Evolutionary conservation across 2,113 vertebrate species (phyloP), one percentile per base, ranked within the genome.

Genomic region (Mugil cephalus): DNA sequence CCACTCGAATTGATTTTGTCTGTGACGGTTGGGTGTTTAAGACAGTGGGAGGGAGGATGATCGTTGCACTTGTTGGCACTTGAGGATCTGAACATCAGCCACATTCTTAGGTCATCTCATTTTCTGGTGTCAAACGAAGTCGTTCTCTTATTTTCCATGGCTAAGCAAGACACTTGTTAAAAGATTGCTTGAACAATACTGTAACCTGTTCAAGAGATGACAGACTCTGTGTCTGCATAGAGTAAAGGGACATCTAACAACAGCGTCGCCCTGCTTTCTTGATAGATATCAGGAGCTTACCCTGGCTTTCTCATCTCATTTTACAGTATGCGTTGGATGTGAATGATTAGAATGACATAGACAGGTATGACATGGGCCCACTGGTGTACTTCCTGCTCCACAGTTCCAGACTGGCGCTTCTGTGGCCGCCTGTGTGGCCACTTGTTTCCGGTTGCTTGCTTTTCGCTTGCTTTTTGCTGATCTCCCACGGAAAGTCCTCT

Each of bases 331-430:
- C 35, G 53, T 53, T 72, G 74, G 74, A 87, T 85, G 83, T 70
- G 77, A 87, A 86, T 89, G 86, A 87, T 91, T 90, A 95, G 84
- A 94, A 95, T 82, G 94, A 95, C 87, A 95, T 92, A 69, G 94
- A 95, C 89, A 95, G 82, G 74, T 95, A 95, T 85, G 94, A 94
- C 94, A 95, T 94, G 87, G 94, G 94, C 77, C 93, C 93, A 87
- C 94, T 94, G 78, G 91, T 94, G 90, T 95, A 95, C 82, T 94
- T 95, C 65, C 94, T 91, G 85, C 93, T 93, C 94, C 94, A 95
- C 52, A 95, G 89, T 85, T 95, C 94, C 62, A 95, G 88, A 86
- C 94, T 95, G 54, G 93, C 89, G 15, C 93, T 95, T 77, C 93
- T 90, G 78, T 93, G 93, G 47, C 93, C 93, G 51, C 90, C 91